A percentile compares a stretch with the other conserved stretches of the same genome.
These are phyloP conservation scores for Globia sparganii DNA, from an alignment of 2,888 invertebrate species.

Conservation along the genomic window DNA sequence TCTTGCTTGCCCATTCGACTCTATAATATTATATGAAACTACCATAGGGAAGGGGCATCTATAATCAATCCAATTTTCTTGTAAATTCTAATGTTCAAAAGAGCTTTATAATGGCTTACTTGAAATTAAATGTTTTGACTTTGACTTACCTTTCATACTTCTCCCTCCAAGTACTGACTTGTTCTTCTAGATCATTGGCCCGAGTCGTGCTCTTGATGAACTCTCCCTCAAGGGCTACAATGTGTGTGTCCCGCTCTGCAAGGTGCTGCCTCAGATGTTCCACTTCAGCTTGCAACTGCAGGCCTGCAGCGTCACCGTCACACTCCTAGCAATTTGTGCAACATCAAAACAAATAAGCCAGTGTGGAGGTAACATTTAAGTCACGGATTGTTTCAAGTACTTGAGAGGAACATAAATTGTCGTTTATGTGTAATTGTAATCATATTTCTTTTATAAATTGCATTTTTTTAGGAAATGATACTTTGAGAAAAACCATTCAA, in stretches of 20 bases:
- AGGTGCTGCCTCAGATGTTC: slow-evolving; percentile 96
- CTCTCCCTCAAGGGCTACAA: slow-evolving; percentile 96
- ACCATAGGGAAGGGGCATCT: background rate
- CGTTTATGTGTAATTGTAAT: background rate
- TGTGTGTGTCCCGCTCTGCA: slow-evolving; percentile 95
- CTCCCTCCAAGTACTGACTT: slow-evolving; percentile 96
- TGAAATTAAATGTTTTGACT: background rate
- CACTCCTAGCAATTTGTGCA: slow-evolving; percentile 86
- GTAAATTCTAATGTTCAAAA: background rate
- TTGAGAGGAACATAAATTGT: slow-evolving; percentile 59
- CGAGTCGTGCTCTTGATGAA: slow-evolving; percentile 95
- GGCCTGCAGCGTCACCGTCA: slow-evolving; percentile 81
- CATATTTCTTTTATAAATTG: background rate
- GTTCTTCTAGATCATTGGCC: slow-evolving; percentile 94
- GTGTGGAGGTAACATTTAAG: slow-evolving; percentile 65
- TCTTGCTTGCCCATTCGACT: background rate
- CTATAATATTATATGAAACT: background rate
- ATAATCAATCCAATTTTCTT: background rate
- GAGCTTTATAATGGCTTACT: no score
- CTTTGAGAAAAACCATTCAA: background rate
- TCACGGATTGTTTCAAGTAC: slow-evolving; percentile 33
- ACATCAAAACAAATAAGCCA: slow-evolving; percentile 79
- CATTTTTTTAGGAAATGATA: no score
- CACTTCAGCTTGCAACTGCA: slow-evolving; percentile 96
- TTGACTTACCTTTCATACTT: slow-evolving; percentile 95